These are phyloP conservation scores for Leuciscus waleckii DNA, from an alignment of 2,797 vertebrate species.

Conservation along the genomic window DNA sequence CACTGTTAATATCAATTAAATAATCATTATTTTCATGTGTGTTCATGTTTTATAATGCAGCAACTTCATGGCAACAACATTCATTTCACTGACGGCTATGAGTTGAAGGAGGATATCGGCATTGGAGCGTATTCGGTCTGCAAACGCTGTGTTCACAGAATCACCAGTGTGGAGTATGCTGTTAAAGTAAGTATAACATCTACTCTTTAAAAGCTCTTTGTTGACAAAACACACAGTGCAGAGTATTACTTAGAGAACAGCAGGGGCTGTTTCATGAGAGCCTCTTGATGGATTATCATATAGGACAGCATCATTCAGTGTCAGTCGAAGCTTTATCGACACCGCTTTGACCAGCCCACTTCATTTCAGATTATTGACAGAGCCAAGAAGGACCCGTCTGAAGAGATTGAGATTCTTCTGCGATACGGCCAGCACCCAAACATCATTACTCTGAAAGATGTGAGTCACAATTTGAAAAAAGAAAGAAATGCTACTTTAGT, in stretches of 20 bases:
- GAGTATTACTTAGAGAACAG: neutral
- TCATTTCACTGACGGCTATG: slow-evolving; percentile 90
- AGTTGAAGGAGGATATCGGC: slow-evolving; percentile 91
- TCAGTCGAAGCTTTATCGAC: slow-evolving; percentile 11
- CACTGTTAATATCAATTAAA: neutral
- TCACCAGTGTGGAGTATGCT: slow-evolving; percentile 91
- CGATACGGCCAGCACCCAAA: slow-evolving; percentile 96
- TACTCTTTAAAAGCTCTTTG: neutral
- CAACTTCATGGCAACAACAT: slow-evolving; percentile 89
- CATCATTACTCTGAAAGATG: slow-evolving; percentile 94
- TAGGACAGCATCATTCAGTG: slow-evolving; percentile 5
- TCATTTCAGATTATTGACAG: slow-evolving; percentile 90
- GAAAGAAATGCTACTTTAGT: neutral
- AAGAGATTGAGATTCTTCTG: slow-evolving; percentile 96
- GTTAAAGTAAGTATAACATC: slow-evolving; percentile 85
- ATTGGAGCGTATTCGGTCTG: slow-evolving; percentile 86
- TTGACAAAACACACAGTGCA: neutral
- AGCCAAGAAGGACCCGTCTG: slow-evolving; percentile 91
- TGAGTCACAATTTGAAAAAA: slow-evolving; percentile 73
- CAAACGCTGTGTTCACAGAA: slow-evolving; percentile 90
- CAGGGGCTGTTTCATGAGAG: neutral
- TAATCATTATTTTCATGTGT: neutral
- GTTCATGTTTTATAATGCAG: slow-evolving; percentile 67
- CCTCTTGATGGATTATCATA: neutral
- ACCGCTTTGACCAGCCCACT: slow-evolving; percentile 27